Evolutionary conservation across 2,888 invertebrate species (phyloP), one percentile per base, ranked within the genome.

Genomic region (Dynastes tityus): DNA sequence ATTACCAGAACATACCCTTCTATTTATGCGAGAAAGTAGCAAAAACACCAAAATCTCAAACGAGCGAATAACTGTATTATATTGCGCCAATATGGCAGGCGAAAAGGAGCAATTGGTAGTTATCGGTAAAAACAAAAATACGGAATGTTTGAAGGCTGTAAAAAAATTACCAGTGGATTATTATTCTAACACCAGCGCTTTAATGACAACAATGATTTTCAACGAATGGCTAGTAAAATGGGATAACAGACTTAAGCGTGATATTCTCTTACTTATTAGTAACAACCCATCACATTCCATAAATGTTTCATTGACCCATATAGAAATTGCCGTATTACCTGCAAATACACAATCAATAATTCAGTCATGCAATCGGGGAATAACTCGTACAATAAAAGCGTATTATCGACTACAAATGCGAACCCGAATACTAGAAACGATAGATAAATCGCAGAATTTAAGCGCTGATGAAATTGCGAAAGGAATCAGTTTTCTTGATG

Each of bases 121-220:
- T 2, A 68, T 68, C 32, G 68, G 6, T 29, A 40, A 70, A 51
- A 51, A 8, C 27, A 37, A 22, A 53, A 45, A 70, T 51, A 5
- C 45, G n/a, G 16, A n/a, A 53, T 45, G n/a, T 4, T 70, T 45
- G 4, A 68, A 68, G 37, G 29, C 6, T 5, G 6, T 68, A 51
- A 68, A 68, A 16, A 45, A 45, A 40, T 68, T 68, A 29, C 68
- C 68, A 11, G 68, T 68, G 22, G 53, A 51, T 27, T 68, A 68
- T 68, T 51, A 53, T 27, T 16, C 68, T 22, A 68, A 68, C 45
- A 45, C 40, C 4, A 68, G 40, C 22, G 49, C 68, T 1, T 68
- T 40, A n/a, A 68, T 68, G 16, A 68, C 49, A 40, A n/a, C 68
- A 53, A 40, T 27, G 5, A 68, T 68, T 40, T 68, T 68, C n/a